A percentile compares a stretch with the other conserved stretches of the same genome.
phyloP scores from a whole-genome alignment of 2,113 vertebrate genomes.

The Hystrix cristata region DNA sequence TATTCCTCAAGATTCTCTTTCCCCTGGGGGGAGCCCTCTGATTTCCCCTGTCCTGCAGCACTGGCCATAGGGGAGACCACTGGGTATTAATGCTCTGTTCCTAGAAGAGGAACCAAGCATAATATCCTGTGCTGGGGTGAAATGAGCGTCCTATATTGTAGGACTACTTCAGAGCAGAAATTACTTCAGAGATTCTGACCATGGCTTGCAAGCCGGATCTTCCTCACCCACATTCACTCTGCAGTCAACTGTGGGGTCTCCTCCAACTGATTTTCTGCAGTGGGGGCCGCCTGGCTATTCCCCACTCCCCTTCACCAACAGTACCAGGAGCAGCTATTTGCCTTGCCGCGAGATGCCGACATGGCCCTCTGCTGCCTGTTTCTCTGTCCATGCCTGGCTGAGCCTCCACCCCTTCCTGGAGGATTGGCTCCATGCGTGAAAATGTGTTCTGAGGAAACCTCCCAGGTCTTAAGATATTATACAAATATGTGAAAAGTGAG shows the following conservation, averaged over 20 bases:
- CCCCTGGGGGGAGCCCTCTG: not conserved
- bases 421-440: not conserved
- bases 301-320: not conserved
- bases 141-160: not conserved
- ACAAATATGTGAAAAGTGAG: conserved; percentile 16
- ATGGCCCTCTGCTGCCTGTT: not conserved
- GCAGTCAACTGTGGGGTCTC: not conserved
- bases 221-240: not conserved
- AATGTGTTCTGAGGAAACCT: not conserved
- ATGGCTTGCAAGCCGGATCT: not conserved
- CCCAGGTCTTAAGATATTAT: conserved; percentile 11
- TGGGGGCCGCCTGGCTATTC: not conserved
- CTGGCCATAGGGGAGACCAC: not conserved
- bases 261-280: not conserved
- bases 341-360: not conserved
- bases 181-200: not conserved
- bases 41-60: not conserved
- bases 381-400: not conserved
- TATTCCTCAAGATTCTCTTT: not conserved
- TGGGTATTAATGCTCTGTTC: not conserved
- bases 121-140: not conserved
- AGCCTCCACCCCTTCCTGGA: not conserved
- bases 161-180: not conserved
- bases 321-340: not conserved
- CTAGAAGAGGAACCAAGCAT: not conserved